Base-by-base conservation (phyloP, 2,113 vertebrate genomes). In the Leiothrix lutea region DNA sequence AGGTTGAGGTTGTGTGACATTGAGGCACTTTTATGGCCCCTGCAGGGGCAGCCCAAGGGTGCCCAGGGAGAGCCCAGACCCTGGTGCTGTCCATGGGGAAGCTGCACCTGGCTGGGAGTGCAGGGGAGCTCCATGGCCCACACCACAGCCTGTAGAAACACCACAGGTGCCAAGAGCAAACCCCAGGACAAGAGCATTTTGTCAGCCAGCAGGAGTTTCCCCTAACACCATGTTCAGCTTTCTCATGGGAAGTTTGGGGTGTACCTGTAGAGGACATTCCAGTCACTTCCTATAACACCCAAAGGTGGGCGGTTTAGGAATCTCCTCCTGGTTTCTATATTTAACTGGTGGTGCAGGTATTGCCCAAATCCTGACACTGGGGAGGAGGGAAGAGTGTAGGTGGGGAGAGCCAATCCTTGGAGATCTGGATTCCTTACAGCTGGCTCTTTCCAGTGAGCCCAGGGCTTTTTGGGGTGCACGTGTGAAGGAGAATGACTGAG, bases 361-460 rank as follows among this genome's bases (percentile, higher is more conserved):
- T 82, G 58, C 78, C n/a, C 85, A 88, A 85, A 58, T n/a, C 26
- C 58, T 0, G 0, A 2, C 0, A 0, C 45, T 38, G 45, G 36
- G 67, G 58, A 82, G 51, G 17, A 82, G 24, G 58, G 78, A 92
- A 5, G 1, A 1, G 56, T 20, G 42, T 36, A 60, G 54, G 67
- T 73, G 51, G 45, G 40, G 16, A 91, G 42, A 73, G 21, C 20
- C 47, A 33, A 62, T 62, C 70, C 81, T 65, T 58, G 45, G 53
- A 80, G 35, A 67, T 58, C 47, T 64, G 22, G 31, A 80, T 80
- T 71, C 44, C 82, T 80, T 45, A 50, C 58, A 86, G 71, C 21
- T 73, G 56, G n/a, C 0, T 0, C 20, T 64, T 80, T 36, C 60
- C 65, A n/a, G 51, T 4, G 25, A 86, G 48, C 42, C 57, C 0